A percentile compares a stretch with the other conserved stretches of the same genome.
phyloP scores from a whole-genome alignment of 2,113 vertebrate species.

The Himantopus leucocephalus region DNA sequence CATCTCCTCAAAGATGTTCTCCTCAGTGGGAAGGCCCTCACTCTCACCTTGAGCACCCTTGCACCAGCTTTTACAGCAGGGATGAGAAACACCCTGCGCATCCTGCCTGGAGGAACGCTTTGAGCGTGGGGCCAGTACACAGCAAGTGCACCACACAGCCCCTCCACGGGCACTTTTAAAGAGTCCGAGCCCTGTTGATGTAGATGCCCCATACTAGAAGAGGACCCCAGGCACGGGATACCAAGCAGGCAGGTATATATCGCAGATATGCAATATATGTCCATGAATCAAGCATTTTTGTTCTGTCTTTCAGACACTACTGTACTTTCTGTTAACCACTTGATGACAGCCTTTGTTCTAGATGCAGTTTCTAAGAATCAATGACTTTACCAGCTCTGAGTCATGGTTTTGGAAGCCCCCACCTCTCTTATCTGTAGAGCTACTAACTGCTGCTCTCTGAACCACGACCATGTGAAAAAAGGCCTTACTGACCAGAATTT shows the following conservation, averaged over 20 bases:
- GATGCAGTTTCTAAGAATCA: background rate
- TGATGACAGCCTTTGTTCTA: background rate
- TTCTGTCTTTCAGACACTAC: background rate
- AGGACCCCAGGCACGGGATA: background rate
- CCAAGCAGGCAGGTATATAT: background rate
- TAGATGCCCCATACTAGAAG: background rate
- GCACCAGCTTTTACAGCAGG: background rate
- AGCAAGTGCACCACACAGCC: background rate
- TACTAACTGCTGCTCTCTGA: background rate
- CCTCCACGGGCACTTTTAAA: background rate
- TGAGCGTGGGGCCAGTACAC: background rate
- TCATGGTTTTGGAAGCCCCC: background rate
- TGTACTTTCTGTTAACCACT: background rate
- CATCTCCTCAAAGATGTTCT: background rate
- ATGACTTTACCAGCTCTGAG: background rate
- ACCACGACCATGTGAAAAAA: background rate
- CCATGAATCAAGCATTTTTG: background rate
- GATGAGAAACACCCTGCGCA: background rate
- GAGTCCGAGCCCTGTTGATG: background rate
- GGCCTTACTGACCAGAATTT: background rate
- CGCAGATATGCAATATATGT: background rate
- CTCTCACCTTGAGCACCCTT: background rate
- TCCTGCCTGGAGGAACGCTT: background rate
- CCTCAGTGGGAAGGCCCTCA: background rate
- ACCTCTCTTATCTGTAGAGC: background rate